Conservation (phyloP, 2,888 invertebrate species). For the Orthonevra nobilis region DNA sequence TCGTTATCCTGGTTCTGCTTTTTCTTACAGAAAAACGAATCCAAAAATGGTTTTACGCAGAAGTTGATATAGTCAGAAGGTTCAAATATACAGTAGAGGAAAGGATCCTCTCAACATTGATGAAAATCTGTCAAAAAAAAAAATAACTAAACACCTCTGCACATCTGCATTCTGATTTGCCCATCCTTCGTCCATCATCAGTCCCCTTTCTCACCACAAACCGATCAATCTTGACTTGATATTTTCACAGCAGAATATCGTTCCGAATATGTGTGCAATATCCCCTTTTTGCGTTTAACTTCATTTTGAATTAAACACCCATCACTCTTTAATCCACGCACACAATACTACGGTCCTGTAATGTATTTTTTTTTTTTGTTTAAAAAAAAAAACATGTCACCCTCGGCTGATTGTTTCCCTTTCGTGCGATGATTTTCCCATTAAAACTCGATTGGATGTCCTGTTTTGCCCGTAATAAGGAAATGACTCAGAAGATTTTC, state of each 20-base stretch:
- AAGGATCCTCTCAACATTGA: no score
- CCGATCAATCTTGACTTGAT: constrained; percentile 43
- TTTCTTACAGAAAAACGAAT: no score
- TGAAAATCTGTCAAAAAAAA: no score
- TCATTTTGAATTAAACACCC: constrained; percentile 63
- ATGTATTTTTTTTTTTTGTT: constrained; percentile 16
- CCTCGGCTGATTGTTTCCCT: constrained; percentile 52
- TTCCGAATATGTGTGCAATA: constrained; percentile 10
- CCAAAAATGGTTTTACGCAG: no score
- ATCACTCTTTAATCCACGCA: constrained; percentile 61
- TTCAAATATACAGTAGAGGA: no score
- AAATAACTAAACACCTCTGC: no score
- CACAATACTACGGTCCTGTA: constrained; percentile 23
- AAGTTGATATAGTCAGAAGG: no score
- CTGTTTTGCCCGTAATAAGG: constrained; percentile 61
- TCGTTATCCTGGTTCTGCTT: no score
- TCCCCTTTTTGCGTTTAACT: constrained; percentile 25
- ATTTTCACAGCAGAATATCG: no score
- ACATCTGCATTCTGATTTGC: no score
- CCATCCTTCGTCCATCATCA: no score
- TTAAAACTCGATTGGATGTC: constrained; percentile 69
- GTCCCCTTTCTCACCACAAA: constrained; percentile 2
- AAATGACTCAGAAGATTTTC: constrained; percentile 69
- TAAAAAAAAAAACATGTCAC: constrained; percentile 30
- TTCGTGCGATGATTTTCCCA: constrained; percentile 72